Evolutionary conservation across 2,113 vertebrate genomes (phyloP).

Genomic region (Gracilinanus agilis): DNA sequence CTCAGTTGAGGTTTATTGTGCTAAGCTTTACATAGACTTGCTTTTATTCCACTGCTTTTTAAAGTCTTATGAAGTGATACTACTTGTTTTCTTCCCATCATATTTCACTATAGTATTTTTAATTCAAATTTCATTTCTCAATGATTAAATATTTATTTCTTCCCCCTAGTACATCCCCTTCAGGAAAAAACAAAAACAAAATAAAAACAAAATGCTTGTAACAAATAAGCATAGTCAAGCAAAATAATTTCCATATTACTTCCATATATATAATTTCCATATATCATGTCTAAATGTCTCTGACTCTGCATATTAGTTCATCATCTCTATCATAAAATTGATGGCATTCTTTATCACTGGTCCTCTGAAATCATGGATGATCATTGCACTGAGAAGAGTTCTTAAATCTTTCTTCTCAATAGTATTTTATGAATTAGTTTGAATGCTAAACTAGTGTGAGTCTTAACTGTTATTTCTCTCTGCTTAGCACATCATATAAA

Average conservation of each 20-base stretch:
- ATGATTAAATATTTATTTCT: not conserved
- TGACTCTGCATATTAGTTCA: not conserved
- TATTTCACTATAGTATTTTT: not conserved
- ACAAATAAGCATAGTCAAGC: not conserved
- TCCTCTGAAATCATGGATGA: not conserved
- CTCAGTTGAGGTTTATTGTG: not conserved
- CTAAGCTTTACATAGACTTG: not conserved
- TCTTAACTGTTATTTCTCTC: not conserved
- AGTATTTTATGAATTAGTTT: not conserved
- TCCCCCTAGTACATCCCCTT: not conserved
- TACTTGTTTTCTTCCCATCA: not conserved
- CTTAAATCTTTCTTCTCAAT: not conserved
- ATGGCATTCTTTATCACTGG: not conserved
- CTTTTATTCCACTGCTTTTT: not conserved
- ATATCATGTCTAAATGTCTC: not conserved
- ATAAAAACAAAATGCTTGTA: not conserved
- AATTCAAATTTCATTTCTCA: not conserved
- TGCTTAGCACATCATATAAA: not conserved
- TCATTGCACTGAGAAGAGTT: not conserved
- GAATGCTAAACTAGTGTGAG: not conserved
- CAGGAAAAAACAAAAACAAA: not conserved
- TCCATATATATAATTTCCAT: not conserved
- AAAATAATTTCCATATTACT: not conserved
- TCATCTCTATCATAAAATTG: not conserved
- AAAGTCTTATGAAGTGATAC: not conserved